Conservation (phyloP, 2,888 invertebrate species). For the Rhamphomyia laevipes region DNA sequence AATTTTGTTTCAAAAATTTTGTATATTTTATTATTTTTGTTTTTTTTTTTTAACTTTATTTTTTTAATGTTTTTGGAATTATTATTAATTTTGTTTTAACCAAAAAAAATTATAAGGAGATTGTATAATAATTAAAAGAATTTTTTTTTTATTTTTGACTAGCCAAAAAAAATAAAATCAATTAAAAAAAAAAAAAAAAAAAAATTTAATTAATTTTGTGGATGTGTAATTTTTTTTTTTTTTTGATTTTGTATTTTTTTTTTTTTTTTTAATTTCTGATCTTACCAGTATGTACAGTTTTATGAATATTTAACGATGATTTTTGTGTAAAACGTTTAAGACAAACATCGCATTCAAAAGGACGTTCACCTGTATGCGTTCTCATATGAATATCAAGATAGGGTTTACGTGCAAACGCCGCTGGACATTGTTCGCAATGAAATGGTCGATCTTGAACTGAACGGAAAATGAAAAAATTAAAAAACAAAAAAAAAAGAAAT, state of each 20-base stretch:
- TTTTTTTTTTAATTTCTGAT: not conserved
- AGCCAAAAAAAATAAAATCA: not conserved
- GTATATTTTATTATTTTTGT: not conserved
- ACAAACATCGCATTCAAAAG: slow-evolving; percentile 61
- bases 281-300: slow-evolving; percentile 23
- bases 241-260: not conserved
- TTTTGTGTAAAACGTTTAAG: slow-evolving; percentile 72
- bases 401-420: slow-evolving; percentile 48
- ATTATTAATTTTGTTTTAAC: not conserved
- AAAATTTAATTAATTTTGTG: not conserved
- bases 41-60: not conserved
- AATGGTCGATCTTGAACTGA: slow-evolving; percentile 35
- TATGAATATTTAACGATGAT: slow-evolving; percentile 63
- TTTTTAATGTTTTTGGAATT: not conserved
- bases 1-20: not conserved
- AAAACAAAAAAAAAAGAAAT: not conserved
- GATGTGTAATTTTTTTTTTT: not conserved
- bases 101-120: not conserved
- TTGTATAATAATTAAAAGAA: not conserved
- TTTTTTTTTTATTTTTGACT: no score
- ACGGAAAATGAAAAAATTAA: not conserved
- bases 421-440: slow-evolving; percentile 42
- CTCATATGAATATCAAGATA: slow-evolving; percentile 53
- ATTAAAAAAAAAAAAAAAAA: slow-evolving; percentile 4
- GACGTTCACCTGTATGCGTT: slow-evolving; percentile 43